Percentiles rank a stretch among this genome's conserved stretches.
Conservation (phyloP, 2,888 invertebrate species). For the Selenia dentaria region DNA sequence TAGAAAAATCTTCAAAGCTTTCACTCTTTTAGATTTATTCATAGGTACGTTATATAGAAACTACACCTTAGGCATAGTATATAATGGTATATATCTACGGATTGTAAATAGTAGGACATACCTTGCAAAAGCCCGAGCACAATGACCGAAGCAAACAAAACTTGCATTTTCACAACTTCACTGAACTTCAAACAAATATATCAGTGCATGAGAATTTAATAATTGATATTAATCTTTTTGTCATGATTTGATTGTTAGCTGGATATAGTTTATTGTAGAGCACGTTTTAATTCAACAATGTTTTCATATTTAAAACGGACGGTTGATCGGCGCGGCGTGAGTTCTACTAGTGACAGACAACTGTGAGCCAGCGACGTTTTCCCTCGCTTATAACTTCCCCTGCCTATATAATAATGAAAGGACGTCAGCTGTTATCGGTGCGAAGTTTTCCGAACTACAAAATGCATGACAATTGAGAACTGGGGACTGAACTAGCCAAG, state of each 20-base stretch:
- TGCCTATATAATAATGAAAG: conserved; percentile 52
- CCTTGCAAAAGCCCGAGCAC: conserved; percentile 65
- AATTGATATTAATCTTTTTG: conserved; percentile 20
- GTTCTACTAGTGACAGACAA: conserved; percentile 48
- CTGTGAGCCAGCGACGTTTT: conserved; percentile 57
- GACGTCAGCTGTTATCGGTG: conserved; percentile 66
- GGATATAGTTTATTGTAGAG: conserved; percentile 1
- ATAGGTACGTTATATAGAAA: no score
- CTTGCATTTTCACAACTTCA: conserved; percentile 40
- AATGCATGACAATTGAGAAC: conserved; percentile 35
- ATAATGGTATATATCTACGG: no score
- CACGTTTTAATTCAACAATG: conserved; percentile 18
- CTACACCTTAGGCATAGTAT: no score
- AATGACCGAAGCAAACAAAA: conserved; percentile 41
- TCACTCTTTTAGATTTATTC: no score
- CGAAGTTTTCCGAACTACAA: conserved; percentile 58
- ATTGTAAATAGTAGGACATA: conserved; percentile 40
- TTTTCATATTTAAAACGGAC: conserved; percentile 8
- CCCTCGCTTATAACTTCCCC: conserved; percentile 69
- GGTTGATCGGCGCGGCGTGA: conserved; percentile 11
- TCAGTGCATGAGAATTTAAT: no score
- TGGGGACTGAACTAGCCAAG: not conserved
- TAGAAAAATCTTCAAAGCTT: no score
- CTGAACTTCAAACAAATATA: conserved; percentile 1
- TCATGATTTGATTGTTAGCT: conserved; percentile 22